These are phyloP conservation scores for Ylistrum balloti DNA, from an alignment of 1,140 invertebrate genomes.

Conservation along the genomic window DNA sequence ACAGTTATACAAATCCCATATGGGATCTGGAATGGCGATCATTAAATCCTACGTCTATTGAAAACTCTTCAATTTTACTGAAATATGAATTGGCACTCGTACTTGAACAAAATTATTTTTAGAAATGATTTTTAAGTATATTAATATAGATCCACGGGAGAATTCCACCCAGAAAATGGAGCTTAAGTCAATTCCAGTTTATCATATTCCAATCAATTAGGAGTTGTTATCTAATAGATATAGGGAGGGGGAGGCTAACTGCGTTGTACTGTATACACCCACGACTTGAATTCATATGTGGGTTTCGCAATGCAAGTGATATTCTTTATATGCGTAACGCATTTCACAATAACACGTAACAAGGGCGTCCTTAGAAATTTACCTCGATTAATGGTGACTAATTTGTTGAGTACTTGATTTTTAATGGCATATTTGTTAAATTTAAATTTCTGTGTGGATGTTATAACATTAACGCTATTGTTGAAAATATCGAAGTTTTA, in stretches of 20 bases:
- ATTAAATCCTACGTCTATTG: neutral
- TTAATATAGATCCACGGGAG: too few relatives aligned
- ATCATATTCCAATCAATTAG: neutral
- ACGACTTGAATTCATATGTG: neutral
- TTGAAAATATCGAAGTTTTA: too few relatives aligned
- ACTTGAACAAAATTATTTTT: neutral
- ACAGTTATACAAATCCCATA: constrained; percentile 9
- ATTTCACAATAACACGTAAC: neutral
- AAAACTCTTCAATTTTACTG: constrained; percentile 14
- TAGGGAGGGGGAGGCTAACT: neutral
- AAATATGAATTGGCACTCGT: neutral
- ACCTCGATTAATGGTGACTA: neutral
- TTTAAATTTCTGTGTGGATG: too few relatives aligned
- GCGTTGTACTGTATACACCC: neutral
- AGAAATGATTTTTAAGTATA: neutral
- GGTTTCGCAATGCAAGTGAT: neutral
- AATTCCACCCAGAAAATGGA: too few relatives aligned
- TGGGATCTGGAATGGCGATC: neutral
- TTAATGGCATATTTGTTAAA: neutral
- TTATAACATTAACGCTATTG: too few relatives aligned
- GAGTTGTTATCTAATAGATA: neutral
- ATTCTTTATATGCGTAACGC: neutral
- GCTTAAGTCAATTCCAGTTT: too few relatives aligned
- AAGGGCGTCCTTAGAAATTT: neutral
- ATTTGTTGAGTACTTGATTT: neutral